Base-by-base conservation (phyloP, 2,113 vertebrate genomes). In the Recurvirostra avosetta region DNA sequence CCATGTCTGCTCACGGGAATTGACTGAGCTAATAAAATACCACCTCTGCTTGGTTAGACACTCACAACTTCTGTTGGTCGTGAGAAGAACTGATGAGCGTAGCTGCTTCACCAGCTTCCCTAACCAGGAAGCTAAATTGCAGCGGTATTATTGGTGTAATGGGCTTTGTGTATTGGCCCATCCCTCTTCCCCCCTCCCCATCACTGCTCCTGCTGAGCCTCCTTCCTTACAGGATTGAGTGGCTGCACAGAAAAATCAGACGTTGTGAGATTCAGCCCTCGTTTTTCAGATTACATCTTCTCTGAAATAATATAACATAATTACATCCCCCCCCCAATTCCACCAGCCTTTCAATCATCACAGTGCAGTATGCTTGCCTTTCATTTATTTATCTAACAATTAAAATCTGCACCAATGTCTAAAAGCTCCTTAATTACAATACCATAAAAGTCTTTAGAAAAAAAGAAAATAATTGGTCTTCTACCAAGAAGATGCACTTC, bases 381-480 rank as follows among this genome's bases (percentile, higher is more conserved):
- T 89, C 47, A 66, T 87, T 66, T 86, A 32, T 82, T 87, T 92
- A 40, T 38, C 38, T 53, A 41, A 36, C 55, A 81, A 68, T 73
- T 87, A 66, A 83, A 83, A 77, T 18, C 17, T 80, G 56, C 9
- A 5, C 22, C 58, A 72, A 47, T 38, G 62, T 75, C 87, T 86
- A 41, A 55, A 76, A 79, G 52, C 45, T 78, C 49, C 59, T 88
- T 80, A 72, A 93, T 86, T 95, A 43, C 12, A 22, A 50, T 10
- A 67, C 20, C 21, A 32, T 40, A 72, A 78, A 65, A 68, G n/a
- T 68, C 41, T 86, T 67, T 18, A 71, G 32, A 40, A 86, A 70
- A 79, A 47, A 65, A 45, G 41, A 84, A 90, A 76, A 47, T 63
- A 92, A 83, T 79, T 84, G 49, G 27, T 53, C 50, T 87, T 80